Conservation (phyloP, 2,113 vertebrate species). For the Eonycteris spelaea region DNA sequence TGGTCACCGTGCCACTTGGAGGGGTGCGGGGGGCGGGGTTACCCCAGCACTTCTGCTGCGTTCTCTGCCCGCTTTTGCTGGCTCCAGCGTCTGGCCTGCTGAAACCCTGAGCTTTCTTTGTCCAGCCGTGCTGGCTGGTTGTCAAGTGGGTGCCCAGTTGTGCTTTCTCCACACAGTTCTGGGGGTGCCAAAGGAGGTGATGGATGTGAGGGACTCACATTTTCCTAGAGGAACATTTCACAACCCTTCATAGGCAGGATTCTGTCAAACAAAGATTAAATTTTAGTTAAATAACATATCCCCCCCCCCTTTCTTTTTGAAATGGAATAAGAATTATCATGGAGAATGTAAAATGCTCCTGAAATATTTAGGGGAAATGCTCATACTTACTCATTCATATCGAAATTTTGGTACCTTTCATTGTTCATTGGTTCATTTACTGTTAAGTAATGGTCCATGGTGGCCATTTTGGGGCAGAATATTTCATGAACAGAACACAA, state of each 20-base stretch:
- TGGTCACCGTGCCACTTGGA: background rate
- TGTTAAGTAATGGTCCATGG: background rate
- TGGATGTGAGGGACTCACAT: background rate
- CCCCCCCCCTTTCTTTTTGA: background rate
- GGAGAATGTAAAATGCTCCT: background rate
- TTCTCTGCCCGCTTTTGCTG: background rate
- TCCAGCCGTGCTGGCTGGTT: background rate
- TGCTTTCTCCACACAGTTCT: background rate
- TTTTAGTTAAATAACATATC: background rate
- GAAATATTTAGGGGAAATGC: background rate
- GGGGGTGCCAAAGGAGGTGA: background rate
- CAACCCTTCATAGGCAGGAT: background rate
- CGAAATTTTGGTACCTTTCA: background rate
- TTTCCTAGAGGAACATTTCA: background rate
- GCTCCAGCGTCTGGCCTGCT: background rate
- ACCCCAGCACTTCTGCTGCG: background rate
- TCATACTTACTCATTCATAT: background rate
- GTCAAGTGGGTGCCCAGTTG: background rate
- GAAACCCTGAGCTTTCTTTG: background rate
- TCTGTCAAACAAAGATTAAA: background rate
- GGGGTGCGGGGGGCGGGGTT: background rate
- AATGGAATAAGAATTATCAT: background rate
- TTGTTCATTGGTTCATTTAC: background rate
- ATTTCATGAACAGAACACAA: slow-evolving; percentile 34
- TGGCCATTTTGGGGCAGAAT: background rate